Evolutionary conservation across 2,888 invertebrate species (phyloP), one percentile per base, ranked within the genome.

Genomic region (Archips crataeganus): DNA sequence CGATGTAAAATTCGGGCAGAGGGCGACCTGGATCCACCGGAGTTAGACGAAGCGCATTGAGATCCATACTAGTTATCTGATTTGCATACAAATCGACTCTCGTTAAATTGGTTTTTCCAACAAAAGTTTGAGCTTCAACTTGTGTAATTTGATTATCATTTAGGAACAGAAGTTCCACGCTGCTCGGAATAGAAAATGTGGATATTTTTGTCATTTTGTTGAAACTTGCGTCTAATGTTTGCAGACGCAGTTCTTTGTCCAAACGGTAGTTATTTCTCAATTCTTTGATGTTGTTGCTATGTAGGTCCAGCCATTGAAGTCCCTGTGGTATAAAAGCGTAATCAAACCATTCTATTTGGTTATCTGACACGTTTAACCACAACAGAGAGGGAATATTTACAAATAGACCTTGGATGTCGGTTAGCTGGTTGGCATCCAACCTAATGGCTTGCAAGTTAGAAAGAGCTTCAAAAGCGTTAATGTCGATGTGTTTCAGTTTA

Each of bases 31-130:
- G 96, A 83, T 97, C 96, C 75, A 98, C 97, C 71, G 97, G 97
- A 79, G 97, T 96, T 81, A 98, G 95, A 79, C 97, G 96, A 78
- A 98, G 95, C 76, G 98, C 98, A 89, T 98, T 98, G 84, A 98
- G 95, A 91, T 98, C 98, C 96, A 98, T 96, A 82, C 97, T 97
- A 84, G 97, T 97, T 85, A 98, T 97, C 90, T 98, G 97, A 95
- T 98, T 98, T 82, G 98, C 98, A 93, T 98, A 98, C 83, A 98
- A 96, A 95, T 98, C 98, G 82, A 98, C 98, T 82, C 98, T 95
- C 73, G 98, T 98, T 84, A 98, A 95, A 94, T 98, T 98, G 79
- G 96, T 95, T 95, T 98, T 98, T 91, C 97, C 97, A 89, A 97
- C 95, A 92, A 98, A 98, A 76, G 98, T 97, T 90, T 98, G 97